Percentiles rank a stretch among this genome's conserved stretches.
These are phyloP conservation scores for Acanthopagrus latus DNA, from an alignment of 2,797 vertebrate species.

Conservation along the genomic window DNA sequence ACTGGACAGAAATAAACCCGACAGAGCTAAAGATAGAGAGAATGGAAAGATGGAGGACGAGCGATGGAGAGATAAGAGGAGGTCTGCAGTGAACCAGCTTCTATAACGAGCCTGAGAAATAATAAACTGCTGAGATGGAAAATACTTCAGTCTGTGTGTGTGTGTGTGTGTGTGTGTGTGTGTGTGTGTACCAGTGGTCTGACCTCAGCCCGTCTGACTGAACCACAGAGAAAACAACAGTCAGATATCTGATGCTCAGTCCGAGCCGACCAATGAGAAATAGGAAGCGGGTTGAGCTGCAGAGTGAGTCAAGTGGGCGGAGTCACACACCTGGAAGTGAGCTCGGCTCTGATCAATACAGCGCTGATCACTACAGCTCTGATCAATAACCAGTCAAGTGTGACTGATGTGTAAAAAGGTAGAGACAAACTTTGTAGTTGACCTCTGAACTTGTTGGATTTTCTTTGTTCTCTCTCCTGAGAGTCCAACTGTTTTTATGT, in stretches of 20 bases:
- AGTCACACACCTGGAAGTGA: too few species aligned
- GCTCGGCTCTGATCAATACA: too few species aligned
- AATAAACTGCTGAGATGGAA: conserved; percentile 67
- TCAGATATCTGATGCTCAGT: background rate
- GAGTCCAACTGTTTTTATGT: too few species aligned
- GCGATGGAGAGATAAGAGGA: background rate
- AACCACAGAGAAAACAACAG: conserved; percentile 6
- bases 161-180: conserved; percentile 10
- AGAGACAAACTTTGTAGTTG: too few species aligned
- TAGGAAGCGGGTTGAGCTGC: too few species aligned
- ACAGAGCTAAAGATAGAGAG: background rate
- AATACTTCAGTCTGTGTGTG: conserved; percentile 58
- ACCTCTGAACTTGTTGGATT: too few species aligned
- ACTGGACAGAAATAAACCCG: background rate
- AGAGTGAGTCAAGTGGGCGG: too few species aligned
- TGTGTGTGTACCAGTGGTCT: conserved; percentile 32
- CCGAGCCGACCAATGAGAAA: background rate
- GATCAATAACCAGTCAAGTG: too few species aligned
- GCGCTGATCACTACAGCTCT: too few species aligned
- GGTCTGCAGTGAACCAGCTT: conserved; percentile 22
- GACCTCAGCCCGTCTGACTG: conserved; percentile 30
- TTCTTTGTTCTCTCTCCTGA: too few species aligned
- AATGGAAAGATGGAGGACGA: background rate
- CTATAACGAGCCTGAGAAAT: conserved; percentile 77
- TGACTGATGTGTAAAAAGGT: too few species aligned